phyloP scores from a whole-genome alignment of 2,888 invertebrate species.

The Electrophaes corylata region DNA sequence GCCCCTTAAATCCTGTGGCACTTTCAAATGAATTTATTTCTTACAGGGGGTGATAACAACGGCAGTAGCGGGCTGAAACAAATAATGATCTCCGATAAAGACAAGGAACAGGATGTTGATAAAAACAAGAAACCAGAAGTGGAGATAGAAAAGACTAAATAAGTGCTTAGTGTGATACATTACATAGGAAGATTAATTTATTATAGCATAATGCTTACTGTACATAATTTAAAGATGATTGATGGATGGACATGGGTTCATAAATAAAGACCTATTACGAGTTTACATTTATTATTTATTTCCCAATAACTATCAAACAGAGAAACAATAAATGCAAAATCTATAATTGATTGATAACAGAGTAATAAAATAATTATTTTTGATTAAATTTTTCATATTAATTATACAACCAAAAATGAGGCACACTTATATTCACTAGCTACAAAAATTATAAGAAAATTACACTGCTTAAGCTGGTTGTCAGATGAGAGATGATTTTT shows the following conservation, averaged over 20 bases:
- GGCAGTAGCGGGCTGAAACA: conserved; percentile 53
- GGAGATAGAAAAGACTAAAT: conserved; percentile 67
- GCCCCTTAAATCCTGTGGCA: not conserved
- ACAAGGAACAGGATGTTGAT: conserved; percentile 41
- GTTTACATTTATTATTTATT: not conserved
- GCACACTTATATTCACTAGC: no score
- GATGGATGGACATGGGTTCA: not conserved
- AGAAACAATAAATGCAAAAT: no score
- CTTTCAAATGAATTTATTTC: conserved; percentile 9
- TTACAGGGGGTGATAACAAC: conserved; percentile 68
- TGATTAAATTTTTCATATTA: no score
- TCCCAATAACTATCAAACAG: no score
- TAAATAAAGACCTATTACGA: conserved; percentile 21
- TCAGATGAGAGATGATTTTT: no score
- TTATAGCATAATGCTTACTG: conserved; percentile 30
- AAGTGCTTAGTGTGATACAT: conserved; percentile 62
- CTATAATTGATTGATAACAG: not conserved
- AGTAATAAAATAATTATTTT: no score
- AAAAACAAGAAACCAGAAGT: conserved; percentile 43
- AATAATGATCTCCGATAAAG: conserved; percentile 33
- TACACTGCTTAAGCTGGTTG: no score
- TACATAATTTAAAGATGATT: conserved; percentile 16
- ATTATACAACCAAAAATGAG: no score
- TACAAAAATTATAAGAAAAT: no score
- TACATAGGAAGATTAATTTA: conserved; percentile 47